Evolutionary conservation across 2,113 vertebrate genomes (phyloP).

Genomic region (human (Homo sapiens)): GRCh38 chr2:74005001-74005500

Average conservation of each 20-base stretch:
- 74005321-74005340: background rate
- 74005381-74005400: background rate
- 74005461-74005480: background rate
- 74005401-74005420: background rate
- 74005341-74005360: slow-evolving; percentile 16
- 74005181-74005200: background rate
- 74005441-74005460: background rate
- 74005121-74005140: background rate
- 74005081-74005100: background rate
- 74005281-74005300: background rate
- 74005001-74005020: slow-evolving; percentile 39
- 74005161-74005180: background rate
- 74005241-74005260: background rate
- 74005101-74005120: slow-evolving; percentile 16
- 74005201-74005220: background rate
- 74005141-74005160: background rate
- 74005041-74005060: slow-evolving; percentile 57
- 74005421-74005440: background rate
- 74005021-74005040: slow-evolving; percentile 9
- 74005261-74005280: background rate
- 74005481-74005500: background rate
- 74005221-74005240: background rate
- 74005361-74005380: background rate
- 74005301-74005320: background rate
- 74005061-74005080: background rate